Base-by-base conservation (phyloP, 2,113 vertebrate genomes). In the Lophius piscatorius region DNA sequence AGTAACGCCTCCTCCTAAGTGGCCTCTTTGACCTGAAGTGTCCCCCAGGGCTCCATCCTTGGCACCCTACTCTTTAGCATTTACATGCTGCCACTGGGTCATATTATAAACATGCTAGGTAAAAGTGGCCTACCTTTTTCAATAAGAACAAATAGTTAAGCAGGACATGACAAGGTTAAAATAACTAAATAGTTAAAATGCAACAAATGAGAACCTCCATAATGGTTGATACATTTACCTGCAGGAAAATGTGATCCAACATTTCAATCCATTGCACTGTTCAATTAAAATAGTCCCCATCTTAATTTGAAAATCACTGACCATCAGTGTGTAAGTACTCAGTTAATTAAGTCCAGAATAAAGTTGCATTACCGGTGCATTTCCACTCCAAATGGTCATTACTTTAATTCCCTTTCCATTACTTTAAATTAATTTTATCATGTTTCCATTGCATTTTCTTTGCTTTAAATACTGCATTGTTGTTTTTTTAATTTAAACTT, bases 401-500 rank as follows among this genome's bases (percentile, higher is more conserved):
- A 35, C 1, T 21, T 42, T n/a, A 10, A 7, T 12, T n/a, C n/a
- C n/a, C n/a, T 31, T 6, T 31, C 2, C 0, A 7, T 16, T 20
- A 6, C 5, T 1, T 36, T 38, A 11, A 63, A 61, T 35, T 0
- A 3, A 33, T 38, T 23, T 23, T 8, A 34, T 6, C 9, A 17
- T 17, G 9, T 41, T 29, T 16, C 62, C 29, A 56, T 61, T 58
- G 26, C 14, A 39, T 56, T 26, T 34, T 35, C 9, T 34, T 28
- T 34, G 5, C 9, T 52, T 65, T 40, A 49, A 50, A 65, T 60
- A 55, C 17, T 57, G 40, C 31, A 22, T 66, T 36, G 38, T 81
- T 42, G 40, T 67, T 66, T 63, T 60, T 74, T 71, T 62, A 59
- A n/a, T n/a, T n/a, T n/a, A 80, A 18, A 23, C 39, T 49, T 79